phyloP scores from a whole-genome alignment of 2,888 invertebrate species.

The Ophraella communa region DNA sequence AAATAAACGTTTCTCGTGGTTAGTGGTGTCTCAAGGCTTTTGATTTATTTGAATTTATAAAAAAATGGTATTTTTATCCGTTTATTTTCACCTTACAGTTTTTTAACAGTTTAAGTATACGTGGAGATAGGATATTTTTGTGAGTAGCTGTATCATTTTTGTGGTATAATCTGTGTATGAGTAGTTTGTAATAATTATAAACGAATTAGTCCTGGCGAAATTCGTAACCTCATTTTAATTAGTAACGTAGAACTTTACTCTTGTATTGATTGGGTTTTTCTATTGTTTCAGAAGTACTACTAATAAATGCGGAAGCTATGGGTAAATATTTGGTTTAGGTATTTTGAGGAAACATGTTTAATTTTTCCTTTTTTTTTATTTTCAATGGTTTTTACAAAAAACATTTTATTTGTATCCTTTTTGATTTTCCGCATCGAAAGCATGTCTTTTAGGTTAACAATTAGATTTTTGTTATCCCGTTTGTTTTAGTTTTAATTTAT shows the following conservation, averaged over 20 bases:
- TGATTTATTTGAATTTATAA: too few relatives aligned
- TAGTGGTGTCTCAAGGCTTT: too few relatives aligned
- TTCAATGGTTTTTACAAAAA: background rate
- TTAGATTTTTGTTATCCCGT: background rate
- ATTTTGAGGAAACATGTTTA: background rate
- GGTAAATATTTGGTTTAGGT: conserved; percentile 4
- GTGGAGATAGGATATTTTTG: too few relatives aligned
- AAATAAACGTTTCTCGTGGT: too few relatives aligned
- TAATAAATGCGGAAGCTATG: conserved; percentile 7
- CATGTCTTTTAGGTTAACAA: background rate
- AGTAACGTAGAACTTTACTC: too few relatives aligned
- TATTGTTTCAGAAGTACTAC: conserved; percentile 14
- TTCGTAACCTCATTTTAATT: background rate
- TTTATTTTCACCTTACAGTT: too few relatives aligned
- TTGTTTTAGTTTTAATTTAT: background rate
- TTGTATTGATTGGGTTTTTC: conserved; percentile 2
- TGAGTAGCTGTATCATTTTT: too few relatives aligned
- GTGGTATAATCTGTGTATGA: too few relatives aligned
- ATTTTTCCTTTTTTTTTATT: background rate
- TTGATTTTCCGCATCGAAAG: background rate
- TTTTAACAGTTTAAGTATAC: too few relatives aligned
- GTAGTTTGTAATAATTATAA: too few relatives aligned
- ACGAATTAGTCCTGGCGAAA: too few relatives aligned
- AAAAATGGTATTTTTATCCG: too few relatives aligned
- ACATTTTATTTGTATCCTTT: background rate